Conservation (phyloP, 2,888 invertebrate species). For the Copidosoma aretas region DNA sequence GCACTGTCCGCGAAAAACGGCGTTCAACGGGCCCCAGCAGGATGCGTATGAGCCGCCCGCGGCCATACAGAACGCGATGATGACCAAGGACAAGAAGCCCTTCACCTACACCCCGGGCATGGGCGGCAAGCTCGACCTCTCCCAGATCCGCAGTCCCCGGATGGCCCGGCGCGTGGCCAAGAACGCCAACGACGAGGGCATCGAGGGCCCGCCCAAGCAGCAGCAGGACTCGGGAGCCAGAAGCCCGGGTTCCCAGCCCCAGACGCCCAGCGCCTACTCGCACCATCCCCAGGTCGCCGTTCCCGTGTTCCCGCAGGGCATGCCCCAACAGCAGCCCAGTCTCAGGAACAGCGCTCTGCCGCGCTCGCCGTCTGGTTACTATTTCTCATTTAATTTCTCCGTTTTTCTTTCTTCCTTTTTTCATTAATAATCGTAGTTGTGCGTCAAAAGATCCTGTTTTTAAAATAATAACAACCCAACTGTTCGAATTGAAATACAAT, state of each 20-base stretch:
- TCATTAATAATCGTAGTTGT: no score
- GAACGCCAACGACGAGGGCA: slow-evolving; percentile 75
- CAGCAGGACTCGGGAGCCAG: slow-evolving; percentile 64
- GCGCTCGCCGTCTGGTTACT: slow-evolving; percentile 43
- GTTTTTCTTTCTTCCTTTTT: background rate
- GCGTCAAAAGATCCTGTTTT: no score
- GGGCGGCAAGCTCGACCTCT: slow-evolving; percentile 74
- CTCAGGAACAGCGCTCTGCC: slow-evolving; percentile 25
- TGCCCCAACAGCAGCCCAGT: slow-evolving; percentile 56
- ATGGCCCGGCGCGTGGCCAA: slow-evolving; percentile 80
- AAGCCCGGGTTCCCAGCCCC: slow-evolving; percentile 55
- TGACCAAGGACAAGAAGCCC: slow-evolving; percentile 95
- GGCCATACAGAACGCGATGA: slow-evolving; percentile 91
- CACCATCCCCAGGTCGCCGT: slow-evolving; percentile 72
- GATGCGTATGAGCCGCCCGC: slow-evolving; percentile 76
- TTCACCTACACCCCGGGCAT: slow-evolving; percentile 97
- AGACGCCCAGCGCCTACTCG: slow-evolving; percentile 64
- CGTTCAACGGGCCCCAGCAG: background rate
- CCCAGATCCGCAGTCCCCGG: slow-evolving; percentile 87
- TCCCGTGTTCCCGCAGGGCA: slow-evolving; percentile 68
- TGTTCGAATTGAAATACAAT: no score
- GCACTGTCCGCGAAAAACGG: slow-evolving; percentile 14
- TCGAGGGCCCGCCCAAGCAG: slow-evolving; percentile 67
- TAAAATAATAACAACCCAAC: no score
- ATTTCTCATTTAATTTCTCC: background rate